Evolutionary conservation across 2,888 invertebrate genomes (phyloP).

Genomic region (Cantharis flavilabris): DNA sequence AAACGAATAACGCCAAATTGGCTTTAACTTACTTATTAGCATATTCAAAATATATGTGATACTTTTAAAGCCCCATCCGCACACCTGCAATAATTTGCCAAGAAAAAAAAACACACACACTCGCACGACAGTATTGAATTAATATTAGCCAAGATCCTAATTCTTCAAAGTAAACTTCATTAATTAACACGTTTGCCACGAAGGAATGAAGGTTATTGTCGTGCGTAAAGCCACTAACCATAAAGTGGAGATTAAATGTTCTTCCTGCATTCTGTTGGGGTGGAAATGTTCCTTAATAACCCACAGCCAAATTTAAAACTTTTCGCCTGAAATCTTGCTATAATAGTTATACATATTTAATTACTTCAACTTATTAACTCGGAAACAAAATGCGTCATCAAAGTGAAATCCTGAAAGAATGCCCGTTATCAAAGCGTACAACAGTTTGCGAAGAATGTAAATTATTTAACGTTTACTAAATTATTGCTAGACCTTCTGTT

Average conservation of each 20-base stretch:
- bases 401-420: neutral
- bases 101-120: neutral
- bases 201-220: slow-evolving; percentile 31
- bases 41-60: neutral
- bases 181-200: slow-evolving; percentile 37
- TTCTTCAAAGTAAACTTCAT: slow-evolving; percentile 33
- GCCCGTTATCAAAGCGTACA: neutral
- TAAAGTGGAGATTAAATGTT: slow-evolving; percentile 28
- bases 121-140: neutral
- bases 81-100: neutral
- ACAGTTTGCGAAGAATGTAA: neutral
- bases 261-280: slow-evolving; percentile 21
- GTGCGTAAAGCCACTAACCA: slow-evolving; percentile 30
- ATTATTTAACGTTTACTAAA: neutral
- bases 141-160: slow-evolving; percentile 5
- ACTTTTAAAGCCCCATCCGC: neutral
- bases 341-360: slow-evolving; percentile 1
- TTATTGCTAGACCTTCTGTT: neutral
- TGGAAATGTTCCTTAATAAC: slow-evolving; percentile 18
- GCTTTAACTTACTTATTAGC: neutral
- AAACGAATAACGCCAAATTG: slow-evolving; percentile 39
- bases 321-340: neutral
- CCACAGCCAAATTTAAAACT: slow-evolving; percentile 4
- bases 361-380: neutral
- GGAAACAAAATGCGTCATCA: neutral